These are phyloP conservation scores for Lutjanus campechanus DNA, from an alignment of 2,797 vertebrate genomes.

Conservation along the genomic window DNA sequence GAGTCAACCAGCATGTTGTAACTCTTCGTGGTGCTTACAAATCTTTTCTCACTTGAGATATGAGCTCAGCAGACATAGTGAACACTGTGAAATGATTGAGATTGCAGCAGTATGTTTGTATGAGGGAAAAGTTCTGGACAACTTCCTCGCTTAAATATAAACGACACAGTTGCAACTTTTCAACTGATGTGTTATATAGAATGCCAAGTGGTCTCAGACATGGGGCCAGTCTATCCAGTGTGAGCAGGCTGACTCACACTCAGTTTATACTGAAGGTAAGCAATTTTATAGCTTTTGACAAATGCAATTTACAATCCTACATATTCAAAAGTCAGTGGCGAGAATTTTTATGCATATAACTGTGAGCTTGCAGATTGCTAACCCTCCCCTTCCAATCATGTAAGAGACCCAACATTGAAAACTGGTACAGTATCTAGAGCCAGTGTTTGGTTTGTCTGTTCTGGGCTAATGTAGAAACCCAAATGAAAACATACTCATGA, in stretches of 20 bases:
- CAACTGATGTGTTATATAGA: slow-evolving; percentile 9
- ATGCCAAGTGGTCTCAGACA: slow-evolving; percentile 10
- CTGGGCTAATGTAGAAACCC: too few species aligned
- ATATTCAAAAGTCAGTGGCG: not conserved
- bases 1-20: slow-evolving; percentile 12
- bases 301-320: not conserved
- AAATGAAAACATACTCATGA: too few species aligned
- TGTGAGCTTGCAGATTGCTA: too few species aligned
- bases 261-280: not conserved
- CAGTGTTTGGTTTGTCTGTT: too few species aligned
- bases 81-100: not conserved
- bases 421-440: too few species aligned
- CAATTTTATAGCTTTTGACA: not conserved
- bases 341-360: too few species aligned
- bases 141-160: slow-evolving; percentile 1
- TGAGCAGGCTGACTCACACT: not conserved
- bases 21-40: slow-evolving; percentile 11
- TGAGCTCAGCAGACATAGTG: slow-evolving; percentile 13
- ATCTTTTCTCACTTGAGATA: slow-evolving; percentile 15
- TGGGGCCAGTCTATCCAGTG: not conserved
- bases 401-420: too few species aligned
- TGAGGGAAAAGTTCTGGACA: slow-evolving; percentile 2
- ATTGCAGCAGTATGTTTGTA: slow-evolving; percentile 15
- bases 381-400: too few species aligned
- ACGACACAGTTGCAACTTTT: slow-evolving; percentile 14